Conservation (phyloP, 2,888 invertebrate genomes). For the Eupithecia centaureata region DNA sequence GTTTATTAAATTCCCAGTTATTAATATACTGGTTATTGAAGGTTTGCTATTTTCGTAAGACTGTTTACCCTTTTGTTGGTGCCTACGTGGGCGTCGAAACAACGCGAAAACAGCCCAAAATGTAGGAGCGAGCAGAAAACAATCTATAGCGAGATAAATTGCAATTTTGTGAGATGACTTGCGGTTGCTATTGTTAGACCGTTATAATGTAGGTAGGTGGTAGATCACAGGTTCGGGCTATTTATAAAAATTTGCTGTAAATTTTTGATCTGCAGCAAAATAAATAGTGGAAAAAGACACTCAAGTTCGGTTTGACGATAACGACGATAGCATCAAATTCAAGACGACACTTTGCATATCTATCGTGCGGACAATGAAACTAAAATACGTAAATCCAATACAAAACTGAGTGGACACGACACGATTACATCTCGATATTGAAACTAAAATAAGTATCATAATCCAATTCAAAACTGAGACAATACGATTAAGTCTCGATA, state of each 20-base stretch:
- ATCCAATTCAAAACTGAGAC: no score
- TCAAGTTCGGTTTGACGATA: no score
- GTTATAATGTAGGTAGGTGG: neutral
- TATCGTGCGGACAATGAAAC: no score
- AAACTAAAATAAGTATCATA: no score
- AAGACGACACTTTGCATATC: no score
- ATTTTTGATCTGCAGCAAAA: neutral
- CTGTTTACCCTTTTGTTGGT: neutral
- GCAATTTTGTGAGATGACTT: constrained; percentile 56
- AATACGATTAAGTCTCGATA: no score
- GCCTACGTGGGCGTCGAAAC: constrained; percentile 20
- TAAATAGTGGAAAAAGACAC: neutral
- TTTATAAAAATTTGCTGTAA: neutral
- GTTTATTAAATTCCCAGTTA: neutral
- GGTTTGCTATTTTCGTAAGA: constrained; percentile 4
- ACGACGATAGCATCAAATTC: no score
- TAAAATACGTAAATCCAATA: no score
- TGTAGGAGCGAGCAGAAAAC: constrained; percentile 47
- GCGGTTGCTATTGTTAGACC: constrained; percentile 31
- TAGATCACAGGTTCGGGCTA: neutral
- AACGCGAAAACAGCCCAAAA: constrained; percentile 33
- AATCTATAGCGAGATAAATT: constrained; percentile 44
- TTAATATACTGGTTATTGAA: neutral
- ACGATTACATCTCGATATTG: no score
- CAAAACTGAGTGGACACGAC: no score